phyloP scores from a whole-genome alignment of 2,888 invertebrate species.

The Ormyrus pomaceus region DNA sequence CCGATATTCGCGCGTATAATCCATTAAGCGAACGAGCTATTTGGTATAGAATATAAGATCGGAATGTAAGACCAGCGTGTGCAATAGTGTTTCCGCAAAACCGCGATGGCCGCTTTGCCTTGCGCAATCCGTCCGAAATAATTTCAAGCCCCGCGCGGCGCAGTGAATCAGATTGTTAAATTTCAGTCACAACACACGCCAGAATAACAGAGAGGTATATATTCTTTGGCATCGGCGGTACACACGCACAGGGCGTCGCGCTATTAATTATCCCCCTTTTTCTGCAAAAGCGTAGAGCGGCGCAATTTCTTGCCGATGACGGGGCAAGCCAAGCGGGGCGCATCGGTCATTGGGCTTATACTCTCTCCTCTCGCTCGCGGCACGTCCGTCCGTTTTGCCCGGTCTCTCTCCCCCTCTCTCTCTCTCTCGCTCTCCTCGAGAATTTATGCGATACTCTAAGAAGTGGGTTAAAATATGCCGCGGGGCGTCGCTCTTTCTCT shows the following conservation, averaged over 20 bases:
- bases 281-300: conserved; percentile 10
- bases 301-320: conserved; percentile 51
- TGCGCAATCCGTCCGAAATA: conserved; percentile 12
- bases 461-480: conserved; percentile 73
- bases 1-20: too few species aligned
- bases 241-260: background rate
- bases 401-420: background rate
- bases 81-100: too few species aligned
- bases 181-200: conserved; percentile 34
- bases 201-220: conserved; percentile 29
- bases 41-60: too few species aligned
- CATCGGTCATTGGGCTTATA: conserved; percentile 48
- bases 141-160: background rate
- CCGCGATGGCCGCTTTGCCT: too few species aligned
- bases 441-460: conserved; percentile 63
- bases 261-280: conserved; percentile 40
- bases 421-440: background rate
- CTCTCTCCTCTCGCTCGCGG: conserved; percentile 18
- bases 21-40: too few species aligned
- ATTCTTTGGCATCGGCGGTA: background rate
- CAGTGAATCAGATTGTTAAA: conserved; percentile 42
- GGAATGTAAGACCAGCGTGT: too few species aligned
- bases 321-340: conserved; percentile 36
- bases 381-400: conserved; percentile 9
- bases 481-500: conserved; percentile 57